These are phyloP conservation scores for Pycnomerus fuliginosus DNA, from an alignment of 2,888 invertebrate species.

Conservation along the genomic window DNA sequence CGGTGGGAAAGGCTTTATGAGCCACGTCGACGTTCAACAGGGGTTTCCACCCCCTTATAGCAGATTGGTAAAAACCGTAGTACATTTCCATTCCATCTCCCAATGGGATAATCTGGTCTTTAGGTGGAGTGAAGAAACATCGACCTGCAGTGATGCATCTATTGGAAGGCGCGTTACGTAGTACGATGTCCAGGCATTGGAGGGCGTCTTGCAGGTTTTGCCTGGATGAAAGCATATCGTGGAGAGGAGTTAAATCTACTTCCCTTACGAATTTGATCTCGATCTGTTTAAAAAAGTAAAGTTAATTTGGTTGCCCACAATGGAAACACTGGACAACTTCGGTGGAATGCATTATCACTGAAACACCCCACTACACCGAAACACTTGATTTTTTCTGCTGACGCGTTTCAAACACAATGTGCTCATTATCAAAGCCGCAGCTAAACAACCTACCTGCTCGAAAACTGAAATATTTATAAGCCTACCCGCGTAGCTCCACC, in stretches of 20 bases:
- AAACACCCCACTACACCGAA: no score
- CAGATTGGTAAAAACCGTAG: conserved; percentile 92
- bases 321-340: no score
- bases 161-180: conserved; percentile 62
- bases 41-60: conserved; percentile 84
- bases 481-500: no score
- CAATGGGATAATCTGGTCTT: conserved; percentile 56
- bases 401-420: no score
- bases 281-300: no score
- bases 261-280: conserved; percentile 57
- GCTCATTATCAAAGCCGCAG: no score
- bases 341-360: no score
- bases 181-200: conserved; percentile 83
- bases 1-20: conserved; percentile 75
- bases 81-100: conserved; percentile 86
- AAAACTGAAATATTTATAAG: no score
- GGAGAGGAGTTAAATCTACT: conserved; percentile 52
- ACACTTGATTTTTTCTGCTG: no score
- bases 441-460: no score
- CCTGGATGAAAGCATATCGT: conserved; percentile 24
- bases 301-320: no score
- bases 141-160: conserved; percentile 42
- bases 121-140: conserved; percentile 38
- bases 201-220: conserved; percentile 60
- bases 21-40: conserved; percentile 89